These are phyloP conservation scores for Tiliacea citrago DNA, from an alignment of 2,888 invertebrate species.

Conservation along the genomic window DNA sequence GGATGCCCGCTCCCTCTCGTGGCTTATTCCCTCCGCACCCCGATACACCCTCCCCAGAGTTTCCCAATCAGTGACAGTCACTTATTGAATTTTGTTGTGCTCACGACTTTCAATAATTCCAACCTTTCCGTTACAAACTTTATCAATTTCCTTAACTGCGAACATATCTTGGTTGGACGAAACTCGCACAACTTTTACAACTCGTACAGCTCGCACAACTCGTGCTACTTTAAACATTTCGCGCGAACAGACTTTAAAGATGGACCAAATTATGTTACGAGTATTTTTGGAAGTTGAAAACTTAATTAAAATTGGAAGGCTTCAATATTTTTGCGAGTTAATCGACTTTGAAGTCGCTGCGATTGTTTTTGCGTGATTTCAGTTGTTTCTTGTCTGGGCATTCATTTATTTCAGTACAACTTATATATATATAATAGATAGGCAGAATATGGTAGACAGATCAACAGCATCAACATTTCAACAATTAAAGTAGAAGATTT, in stretches of 20 bases:
- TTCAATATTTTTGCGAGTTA: constrained; percentile 44
- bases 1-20: constrained; percentile 11
- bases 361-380: constrained; percentile 29
- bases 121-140: constrained; percentile 84
- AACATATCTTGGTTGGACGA: constrained; percentile 81
- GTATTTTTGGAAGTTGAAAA: constrained; percentile 55
- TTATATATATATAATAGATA: constrained; percentile 6
- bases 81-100: constrained; percentile 90
- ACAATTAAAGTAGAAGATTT: background rate
- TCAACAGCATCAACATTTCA: background rate
- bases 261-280: constrained; percentile 54
- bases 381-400: constrained; percentile 24
- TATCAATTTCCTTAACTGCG: constrained; percentile 88
- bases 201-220: constrained; percentile 35
- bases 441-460: background rate
- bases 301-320: constrained; percentile 49
- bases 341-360: constrained; percentile 41
- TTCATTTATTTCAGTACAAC: constrained; percentile 18
- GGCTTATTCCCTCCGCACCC: background rate
- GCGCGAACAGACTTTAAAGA: constrained; percentile 36
- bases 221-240: constrained; percentile 57
- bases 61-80: constrained; percentile 88
- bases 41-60: constrained; percentile 65
- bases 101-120: constrained; percentile 89
- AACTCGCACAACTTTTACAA: constrained; percentile 53